Evolutionary conservation across 2,113 vertebrate species (phyloP), one percentile per base, ranked within the genome.

Genomic region (Lagenorhynchus albirostris): DNA sequence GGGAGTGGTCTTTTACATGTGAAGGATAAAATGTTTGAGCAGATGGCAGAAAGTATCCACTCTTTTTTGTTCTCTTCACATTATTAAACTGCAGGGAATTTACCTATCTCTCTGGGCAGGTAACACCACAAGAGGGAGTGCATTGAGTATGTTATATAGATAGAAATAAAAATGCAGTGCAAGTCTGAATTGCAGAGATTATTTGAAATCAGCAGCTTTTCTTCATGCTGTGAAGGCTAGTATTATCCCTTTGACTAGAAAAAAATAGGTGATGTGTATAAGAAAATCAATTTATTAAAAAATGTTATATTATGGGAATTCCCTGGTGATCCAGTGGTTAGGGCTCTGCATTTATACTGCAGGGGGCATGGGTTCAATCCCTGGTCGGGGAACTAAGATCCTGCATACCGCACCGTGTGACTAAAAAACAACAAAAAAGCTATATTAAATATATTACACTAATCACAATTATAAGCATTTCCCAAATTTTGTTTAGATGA

Each of bases 161-260:
- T 79, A 91, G 36, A 67, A 70, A 26, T 44, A 41, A 91, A 87
- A 33, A 65, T 20, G 8, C 2, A 92, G 23, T n/a, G 9, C 1
- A 63, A 63, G 33, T 86, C 67, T 77, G 67, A 92, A 70, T 15
- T 41, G 23, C 38, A 83, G 55, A 91, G 44, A 47, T 68, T 36
- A 60, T 79, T 90, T 93, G 85, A 95, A 95, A 84, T 55, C 4
- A 58, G 23, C 2, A 77, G 15, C 20, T 94, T 93, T 89, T 65
- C 21, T 71, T 88, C 3, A 11, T 55, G 29, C 47, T 38, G 25
- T 13, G 41, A 76, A 83, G 11, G 21, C 29, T 92, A 63, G 38
- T 67, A 92, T 26, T 74, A 55, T 70, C 58, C 74, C 41, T 88
- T 96, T 77, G 18, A 83, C 53, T 87, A 33, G 67, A 83, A 53